Conservation (phyloP, 2,888 invertebrate species). For the Himalopsyche kuldschensis region DNA sequence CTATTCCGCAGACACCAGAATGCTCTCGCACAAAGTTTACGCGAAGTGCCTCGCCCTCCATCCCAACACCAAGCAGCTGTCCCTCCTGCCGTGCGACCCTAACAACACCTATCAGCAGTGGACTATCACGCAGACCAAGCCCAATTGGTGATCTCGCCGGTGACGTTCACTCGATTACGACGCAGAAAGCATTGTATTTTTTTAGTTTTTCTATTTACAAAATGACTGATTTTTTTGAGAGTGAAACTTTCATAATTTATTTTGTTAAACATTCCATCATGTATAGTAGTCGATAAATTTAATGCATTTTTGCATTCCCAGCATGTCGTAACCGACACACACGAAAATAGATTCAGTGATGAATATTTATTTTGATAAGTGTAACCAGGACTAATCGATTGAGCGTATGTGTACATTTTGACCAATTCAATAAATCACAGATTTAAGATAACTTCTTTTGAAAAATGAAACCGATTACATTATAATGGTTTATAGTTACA, state of each 20-base stretch:
- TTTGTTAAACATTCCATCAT: background rate
- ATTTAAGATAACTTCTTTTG: too few relatives aligned
- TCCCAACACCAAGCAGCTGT: slow-evolving; percentile 76
- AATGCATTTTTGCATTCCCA: background rate
- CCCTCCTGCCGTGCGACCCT: slow-evolving; percentile 80
- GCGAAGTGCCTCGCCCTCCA: slow-evolving; percentile 83
- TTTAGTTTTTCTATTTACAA: background rate
- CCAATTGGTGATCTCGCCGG: slow-evolving; percentile 58
- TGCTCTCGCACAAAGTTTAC: slow-evolving; percentile 74
- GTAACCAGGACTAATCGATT: too few relatives aligned
- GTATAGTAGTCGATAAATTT: background rate
- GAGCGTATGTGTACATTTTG: too few relatives aligned
- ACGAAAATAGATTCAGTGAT: too few relatives aligned
- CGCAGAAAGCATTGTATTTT: background rate
- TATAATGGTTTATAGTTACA: too few relatives aligned
- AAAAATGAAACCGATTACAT: too few relatives aligned
- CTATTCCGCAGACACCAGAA: slow-evolving; percentile 76
- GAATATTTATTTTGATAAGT: too few relatives aligned
- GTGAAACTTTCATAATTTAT: background rate
- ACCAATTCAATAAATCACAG: too few relatives aligned
- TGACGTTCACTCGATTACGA: background rate
- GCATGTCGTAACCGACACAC: background rate
- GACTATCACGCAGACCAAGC: slow-evolving; percentile 76
- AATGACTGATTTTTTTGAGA: background rate
- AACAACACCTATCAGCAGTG: slow-evolving; percentile 89